Evolutionary conservation across 2,888 invertebrate genomes (phyloP), one percentile per base, ranked within the genome.

Genomic region (Nephrocerus scutellatus): DNA sequence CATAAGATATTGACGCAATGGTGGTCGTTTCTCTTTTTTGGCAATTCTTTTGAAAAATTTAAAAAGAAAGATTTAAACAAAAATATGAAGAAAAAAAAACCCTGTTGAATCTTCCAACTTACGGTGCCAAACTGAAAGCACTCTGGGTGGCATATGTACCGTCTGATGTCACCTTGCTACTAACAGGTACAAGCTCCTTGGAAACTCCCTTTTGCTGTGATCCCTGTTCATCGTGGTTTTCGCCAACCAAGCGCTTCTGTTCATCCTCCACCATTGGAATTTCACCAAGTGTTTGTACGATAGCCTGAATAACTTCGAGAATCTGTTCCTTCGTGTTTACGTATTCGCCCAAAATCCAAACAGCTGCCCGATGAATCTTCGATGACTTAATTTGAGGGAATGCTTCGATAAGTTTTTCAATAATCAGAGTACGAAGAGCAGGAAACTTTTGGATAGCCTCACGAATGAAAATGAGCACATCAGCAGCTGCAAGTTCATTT

Each of bases 121-220:
- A 83, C 79, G 77, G 74, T 16, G 82, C 75, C 51, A 88, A 73
- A 60, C 88, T 93, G 70, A 97, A 93, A 26, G 93, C 96, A 49
- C 95, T 95, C 70, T 99, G 97, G 4, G 95, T 86, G 18, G 97
- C 98, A 68, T 99, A 99, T 0, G 97, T 96, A 14, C 98, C 98
- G 73, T 99, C 98, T 22, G 97, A 96, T 30, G 98, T 98, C 26
- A 98, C 95, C 43, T 68, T 68, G 33, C 60, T 67, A 43, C 49
- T 63, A 22, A 61, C 49, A 18, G 49, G 44, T 8, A 4, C 65
- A 63, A 36, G 68, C 70, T 12, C 30, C n/a, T n/a, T n/a, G n/a
- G n/a, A n/a, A n/a, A n/a, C n/a, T n/a, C n/a, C n/a, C n/a, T n/a
- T n/a, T n/a, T n/a, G n/a, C n/a, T n/a, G n/a, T n/a, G n/a, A n/a